A percentile compares a stretch with the other conserved stretches of the same genome.
Evolutionary conservation across 2,888 invertebrate species (phyloP).

Genomic region (Drosophila kuntzei): DNA sequence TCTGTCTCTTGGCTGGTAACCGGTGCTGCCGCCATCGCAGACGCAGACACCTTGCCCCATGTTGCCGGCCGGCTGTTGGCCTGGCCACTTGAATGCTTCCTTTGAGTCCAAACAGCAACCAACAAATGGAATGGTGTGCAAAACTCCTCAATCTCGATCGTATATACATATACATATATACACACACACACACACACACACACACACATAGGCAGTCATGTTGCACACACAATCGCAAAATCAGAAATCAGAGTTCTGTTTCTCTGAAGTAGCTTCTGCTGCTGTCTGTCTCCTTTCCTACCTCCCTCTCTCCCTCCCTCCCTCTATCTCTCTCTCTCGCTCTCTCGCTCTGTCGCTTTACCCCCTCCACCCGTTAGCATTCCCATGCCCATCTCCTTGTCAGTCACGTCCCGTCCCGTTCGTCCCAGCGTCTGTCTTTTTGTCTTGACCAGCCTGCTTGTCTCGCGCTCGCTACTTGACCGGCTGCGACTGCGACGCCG

Average conservation of each 20-base stretch:
- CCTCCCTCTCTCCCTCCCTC: conserved; percentile 16
- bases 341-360: conserved; percentile 4
- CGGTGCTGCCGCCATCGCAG: conserved; percentile 35
- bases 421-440: conserved; percentile 40
- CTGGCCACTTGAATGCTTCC: conserved; percentile 57
- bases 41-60: conserved; percentile 44
- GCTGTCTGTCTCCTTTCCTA: conserved; percentile 25
- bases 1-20: conserved; percentile 35
- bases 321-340: not conserved
- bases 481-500: conserved; percentile 28
- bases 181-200: conserved; percentile 21
- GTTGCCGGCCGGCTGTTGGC: conserved; percentile 33
- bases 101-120: conserved; percentile 3
- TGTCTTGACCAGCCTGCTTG: conserved; percentile 66
- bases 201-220: conserved; percentile 24
- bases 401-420: conserved; percentile 19
- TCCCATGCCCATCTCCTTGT: conserved; percentile 22
- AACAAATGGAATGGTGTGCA: conserved; percentile 58
- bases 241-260: conserved; percentile 67
- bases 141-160: conserved; percentile 58
- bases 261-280: conserved; percentile 73
- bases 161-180: conserved; percentile 28
- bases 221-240: conserved; percentile 61
- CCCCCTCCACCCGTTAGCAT: conserved; percentile 22
- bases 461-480: conserved; percentile 59